Evolutionary conservation across 2,113 vertebrate species (phyloP), one percentile per base, ranked within the genome.

Genomic region (Telmatochromis bifrenatus): DNA sequence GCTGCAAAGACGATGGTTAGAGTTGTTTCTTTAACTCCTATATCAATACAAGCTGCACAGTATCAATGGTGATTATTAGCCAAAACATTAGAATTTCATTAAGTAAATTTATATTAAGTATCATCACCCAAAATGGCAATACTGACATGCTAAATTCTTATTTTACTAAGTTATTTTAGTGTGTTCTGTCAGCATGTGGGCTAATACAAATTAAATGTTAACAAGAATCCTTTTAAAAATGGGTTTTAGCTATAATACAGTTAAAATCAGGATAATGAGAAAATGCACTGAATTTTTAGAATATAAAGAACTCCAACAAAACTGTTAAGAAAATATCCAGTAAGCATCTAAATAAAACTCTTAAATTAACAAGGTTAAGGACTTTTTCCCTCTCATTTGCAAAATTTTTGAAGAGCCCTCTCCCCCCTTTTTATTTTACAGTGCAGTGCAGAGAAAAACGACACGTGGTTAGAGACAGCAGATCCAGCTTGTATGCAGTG

Each of bases 51-150:
- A 14, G 6, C 5, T 21, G n/a, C 10, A 49, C 7, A 35, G n/a
- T 42, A 3, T 26, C 47, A 81, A 2, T 55, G 10, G 19, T 33
- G 45, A 19, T 79, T 53, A 79, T 81, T 45, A 10, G 37, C 14
- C 31, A 77, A 75, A 39, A 1, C 55, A 81, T 21, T 9, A 82
- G 19, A 2, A 77, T 54, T 45, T 33, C 58, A 62, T 4, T 33
- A 62, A 62, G 58, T 62, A 62, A 33, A 62, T 62, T 62, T 62
- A 62, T n/a, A 88, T 12, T 10, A 47, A 37, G 60, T 23, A 26
- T 42, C n/a, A 39, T 4, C n/a, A 39, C 5, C 8, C 12, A 75
- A 39, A 88, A 10, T 54, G 4, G 15, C 15, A 77, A 55, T 14
- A 28, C 6, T 14, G 7, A 82, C 17, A 51, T 13, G 45, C 26